These are phyloP conservation scores for Varanus salvator DNA, from an alignment of 2,113 vertebrate genomes.

Conservation along the genomic window DNA sequence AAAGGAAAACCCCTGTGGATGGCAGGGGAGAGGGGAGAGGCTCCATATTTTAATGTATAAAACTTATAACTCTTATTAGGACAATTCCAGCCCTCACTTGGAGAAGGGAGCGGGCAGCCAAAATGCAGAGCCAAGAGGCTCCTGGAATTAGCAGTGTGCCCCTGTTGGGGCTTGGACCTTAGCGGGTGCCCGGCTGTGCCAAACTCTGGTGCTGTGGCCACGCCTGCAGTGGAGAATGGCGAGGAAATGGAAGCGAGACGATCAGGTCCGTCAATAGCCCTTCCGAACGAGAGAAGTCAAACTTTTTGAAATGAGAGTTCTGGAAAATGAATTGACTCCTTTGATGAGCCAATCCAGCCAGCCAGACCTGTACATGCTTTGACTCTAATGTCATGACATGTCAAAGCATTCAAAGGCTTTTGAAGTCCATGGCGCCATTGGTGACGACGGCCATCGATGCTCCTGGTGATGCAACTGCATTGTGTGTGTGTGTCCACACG, in stretches of 20 bases:
- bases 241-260: background rate
- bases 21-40: too few species aligned
- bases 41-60: too few species aligned
- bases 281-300: background rate
- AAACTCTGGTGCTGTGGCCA: background rate
- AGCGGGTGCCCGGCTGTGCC: background rate
- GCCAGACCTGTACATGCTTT: background rate
- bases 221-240: background rate
- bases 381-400: background rate
- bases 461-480: background rate
- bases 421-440: background rate
- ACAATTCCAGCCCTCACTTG: too few species aligned
- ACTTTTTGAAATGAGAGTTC: background rate
- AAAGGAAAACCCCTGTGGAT: too few species aligned
- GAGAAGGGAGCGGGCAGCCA: too few species aligned
- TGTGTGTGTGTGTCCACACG: too few species aligned
- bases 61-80: too few species aligned
- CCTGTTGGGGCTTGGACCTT: background rate
- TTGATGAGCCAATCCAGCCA: background rate
- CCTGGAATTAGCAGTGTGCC: too few species aligned
- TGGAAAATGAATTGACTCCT: background rate
- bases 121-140: too few species aligned
- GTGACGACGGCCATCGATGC: too few species aligned
- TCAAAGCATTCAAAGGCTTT: background rate
- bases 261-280: too few species aligned